These are phyloP conservation scores for Jacana jacana DNA, from an alignment of 2,113 vertebrate species.

Conservation along the genomic window DNA sequence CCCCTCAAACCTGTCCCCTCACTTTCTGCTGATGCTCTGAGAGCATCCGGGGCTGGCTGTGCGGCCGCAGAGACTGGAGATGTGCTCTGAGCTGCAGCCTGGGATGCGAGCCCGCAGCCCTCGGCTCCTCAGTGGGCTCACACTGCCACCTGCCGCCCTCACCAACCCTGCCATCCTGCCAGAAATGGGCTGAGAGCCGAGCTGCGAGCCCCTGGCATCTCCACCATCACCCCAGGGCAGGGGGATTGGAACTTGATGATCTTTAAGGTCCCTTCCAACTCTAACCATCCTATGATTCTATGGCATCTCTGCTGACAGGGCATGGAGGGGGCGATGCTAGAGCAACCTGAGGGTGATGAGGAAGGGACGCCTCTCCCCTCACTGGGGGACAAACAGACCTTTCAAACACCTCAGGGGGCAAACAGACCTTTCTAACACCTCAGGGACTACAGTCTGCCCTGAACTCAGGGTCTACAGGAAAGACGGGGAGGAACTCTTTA, in stretches of 20 bases:
- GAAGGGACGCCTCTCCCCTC: neutral
- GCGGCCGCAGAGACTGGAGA: rapidly evolving
- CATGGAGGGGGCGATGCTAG: rapidly evolving
- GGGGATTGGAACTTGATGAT: no score
- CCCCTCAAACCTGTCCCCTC: rapidly evolving
- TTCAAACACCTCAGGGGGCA: rapidly evolving
- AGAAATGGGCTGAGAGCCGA: neutral
- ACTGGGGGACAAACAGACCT: neutral
- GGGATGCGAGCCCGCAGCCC: no score
- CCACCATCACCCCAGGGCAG: rapidly evolving
- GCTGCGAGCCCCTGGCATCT: rapidly evolving
- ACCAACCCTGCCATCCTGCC: rapidly evolving
- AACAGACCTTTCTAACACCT: no score
- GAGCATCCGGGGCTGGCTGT: rapidly evolving
- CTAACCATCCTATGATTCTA: no score
- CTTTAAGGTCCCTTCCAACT: no score
- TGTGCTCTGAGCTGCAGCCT: neutral
- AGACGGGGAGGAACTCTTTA: neutral
- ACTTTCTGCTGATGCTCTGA: rapidly evolving
- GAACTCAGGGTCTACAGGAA: neutral
- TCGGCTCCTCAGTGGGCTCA: neutral
- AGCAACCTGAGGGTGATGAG: neutral
- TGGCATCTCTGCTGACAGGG: rapidly evolving
- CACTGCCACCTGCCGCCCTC: slow-evolving; percentile 29
- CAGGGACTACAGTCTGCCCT: neutral